Conservation (phyloP, 1,140 invertebrate species). For the Zaprionus vittiger region DNA sequence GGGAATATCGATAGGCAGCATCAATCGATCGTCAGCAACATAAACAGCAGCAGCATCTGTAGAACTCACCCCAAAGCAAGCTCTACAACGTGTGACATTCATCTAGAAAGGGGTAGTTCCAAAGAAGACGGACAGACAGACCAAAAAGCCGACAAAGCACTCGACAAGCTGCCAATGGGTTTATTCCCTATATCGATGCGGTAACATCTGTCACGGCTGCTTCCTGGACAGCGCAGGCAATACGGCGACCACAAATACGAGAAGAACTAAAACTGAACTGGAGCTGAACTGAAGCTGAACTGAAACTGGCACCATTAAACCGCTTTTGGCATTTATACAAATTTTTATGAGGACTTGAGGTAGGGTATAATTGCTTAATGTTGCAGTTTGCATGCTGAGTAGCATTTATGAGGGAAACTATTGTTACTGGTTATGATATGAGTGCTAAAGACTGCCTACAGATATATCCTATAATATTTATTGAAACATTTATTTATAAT, state of each 20-base stretch:
- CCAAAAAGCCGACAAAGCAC: constrained; percentile 39
- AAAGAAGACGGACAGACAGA: constrained; percentile 6
- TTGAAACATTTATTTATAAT: no score
- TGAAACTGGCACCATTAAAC: constrained; percentile 51
- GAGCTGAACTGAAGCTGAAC: neutral
- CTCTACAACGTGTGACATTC: neutral
- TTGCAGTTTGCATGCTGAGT: constrained; percentile 16
- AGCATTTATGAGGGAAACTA: neutral
- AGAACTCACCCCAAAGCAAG: constrained; percentile 1
- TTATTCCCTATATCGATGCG: constrained; percentile 55
- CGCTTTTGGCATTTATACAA: constrained; percentile 54
- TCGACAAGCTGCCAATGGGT: constrained; percentile 69
- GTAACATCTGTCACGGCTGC: constrained; percentile 76
- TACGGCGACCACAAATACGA: constrained; percentile 40
- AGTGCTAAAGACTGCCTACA: neutral
- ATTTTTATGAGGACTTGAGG: constrained; percentile 13
- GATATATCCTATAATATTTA: no score
- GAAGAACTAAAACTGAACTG: constrained; percentile 7
- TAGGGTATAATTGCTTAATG: constrained; percentile 27
- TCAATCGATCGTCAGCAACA: constrained; percentile 16
- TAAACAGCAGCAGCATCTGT: neutral
- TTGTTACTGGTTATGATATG: neutral
- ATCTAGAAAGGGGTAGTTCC: constrained; percentile 24
- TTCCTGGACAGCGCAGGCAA: constrained; percentile 48
- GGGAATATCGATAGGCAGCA: constrained; percentile 29